Conservation (phyloP, 2,113 vertebrate species). For the Aptenodytes forsteri region DNA sequence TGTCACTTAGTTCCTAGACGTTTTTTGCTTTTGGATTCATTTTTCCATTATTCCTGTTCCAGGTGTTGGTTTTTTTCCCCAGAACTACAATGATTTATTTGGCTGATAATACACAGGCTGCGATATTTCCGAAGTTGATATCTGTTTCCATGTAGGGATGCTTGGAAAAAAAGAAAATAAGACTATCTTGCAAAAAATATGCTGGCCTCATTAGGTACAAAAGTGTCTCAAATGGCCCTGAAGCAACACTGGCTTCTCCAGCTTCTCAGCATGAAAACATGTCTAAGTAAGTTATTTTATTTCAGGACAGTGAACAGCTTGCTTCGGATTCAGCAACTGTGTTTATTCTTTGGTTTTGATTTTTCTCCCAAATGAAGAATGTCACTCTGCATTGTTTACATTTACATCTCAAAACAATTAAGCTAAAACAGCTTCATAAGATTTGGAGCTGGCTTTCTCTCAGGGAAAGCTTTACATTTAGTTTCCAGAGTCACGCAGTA, state of each 20-base stretch:
- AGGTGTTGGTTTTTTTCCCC: neutral
- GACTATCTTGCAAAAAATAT: conserved; percentile 13
- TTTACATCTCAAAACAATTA: conserved; percentile 55
- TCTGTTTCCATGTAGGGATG: neutral
- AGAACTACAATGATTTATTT: neutral
- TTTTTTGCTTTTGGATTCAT: neutral
- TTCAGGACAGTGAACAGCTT: conserved; percentile 59
- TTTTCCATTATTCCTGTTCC: neutral
- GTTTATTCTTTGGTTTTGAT: conserved; percentile 30
- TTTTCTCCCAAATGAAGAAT: conserved; percentile 27
- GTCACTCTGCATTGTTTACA: conserved; percentile 42
- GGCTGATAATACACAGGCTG: neutral
- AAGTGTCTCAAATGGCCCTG: conserved; percentile 26
- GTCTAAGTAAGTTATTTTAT: conserved; percentile 32
- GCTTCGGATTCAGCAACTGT: conserved; percentile 38
- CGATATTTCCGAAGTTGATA: neutral
- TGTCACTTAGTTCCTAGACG: neutral
- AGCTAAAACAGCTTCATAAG: conserved; percentile 16
- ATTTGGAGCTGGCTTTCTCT: conserved; percentile 29
- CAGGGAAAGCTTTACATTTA: conserved; percentile 20
- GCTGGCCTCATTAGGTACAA: conserved; percentile 23
- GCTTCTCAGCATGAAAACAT: conserved; percentile 48
- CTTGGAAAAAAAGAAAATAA: neutral
- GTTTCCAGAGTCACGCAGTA: neutral
- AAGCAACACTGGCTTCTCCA: conserved; percentile 26